Base-by-base conservation (phyloP, 2,113 vertebrate species). In the Rhea americana region DNA sequence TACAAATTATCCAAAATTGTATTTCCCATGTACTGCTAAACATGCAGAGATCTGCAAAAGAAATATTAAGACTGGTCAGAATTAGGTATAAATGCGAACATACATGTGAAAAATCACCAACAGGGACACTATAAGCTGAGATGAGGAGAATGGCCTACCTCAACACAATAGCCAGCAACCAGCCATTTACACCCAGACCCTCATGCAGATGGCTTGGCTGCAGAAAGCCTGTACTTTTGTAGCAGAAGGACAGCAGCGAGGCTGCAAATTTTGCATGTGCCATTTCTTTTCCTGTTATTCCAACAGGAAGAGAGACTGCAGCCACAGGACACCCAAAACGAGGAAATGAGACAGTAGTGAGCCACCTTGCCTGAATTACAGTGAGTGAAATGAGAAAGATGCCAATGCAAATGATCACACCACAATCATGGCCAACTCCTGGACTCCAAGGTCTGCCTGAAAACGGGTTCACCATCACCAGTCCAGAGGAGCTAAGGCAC, bases 391-490 rank as follows among this genome's bases (percentile, higher is more conserved):
- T 7, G 16, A 79, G 62, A 67, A 76, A 85, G 81, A 10, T 32
- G 41, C n/a, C 45, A 73, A 67, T 37, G n/a, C 1, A 0, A 53
- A 66, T 62, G 35, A 35, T 8, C 77, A 22, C 0, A 0, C 18
- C 43, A 43, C 62, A 79, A 25, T 16, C 20, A 75, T 25, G 63
- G 53, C 75, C 82, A 72, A 53, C 30, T 30, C 26, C 51, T 0
- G 2, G 53, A 53, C 61, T 67, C 77, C 62, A 71, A 71, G 39
- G 56, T 35, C 56, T 55, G n/a, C 43, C 81, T 78, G 62, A 32
- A 79, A 79, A 3, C 22, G 15, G 2, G 18, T 55, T 43, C 20
- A 37, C 50, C 30, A 22, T 37, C 76, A 48, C 7, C 68, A 74
- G 82, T 22, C 77, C 84, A 63, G 56, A 78, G 62, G 6, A 84